These are phyloP conservation scores for Zaprionus obscuricornis DNA, from an alignment of 2,888 invertebrate species.

Conservation along the genomic window DNA sequence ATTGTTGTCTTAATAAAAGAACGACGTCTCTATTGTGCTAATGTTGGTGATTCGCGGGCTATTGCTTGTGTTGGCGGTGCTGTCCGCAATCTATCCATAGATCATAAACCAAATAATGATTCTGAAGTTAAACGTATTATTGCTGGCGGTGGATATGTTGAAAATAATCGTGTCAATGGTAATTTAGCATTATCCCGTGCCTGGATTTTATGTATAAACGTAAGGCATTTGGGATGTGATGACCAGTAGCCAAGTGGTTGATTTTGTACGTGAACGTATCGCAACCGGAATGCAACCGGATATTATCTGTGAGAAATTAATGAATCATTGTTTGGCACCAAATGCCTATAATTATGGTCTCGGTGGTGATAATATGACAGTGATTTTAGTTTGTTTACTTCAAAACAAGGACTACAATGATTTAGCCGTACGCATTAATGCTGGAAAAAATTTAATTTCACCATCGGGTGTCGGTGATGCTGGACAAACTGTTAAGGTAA, in stretches of 20 bases:
- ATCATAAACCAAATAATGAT: conserved; percentile 97
- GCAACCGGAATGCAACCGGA: conserved; percentile 93
- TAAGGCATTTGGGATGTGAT: conserved; percentile 99
- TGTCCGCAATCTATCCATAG: conserved; percentile 89
- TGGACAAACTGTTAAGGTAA: conserved; percentile 9
- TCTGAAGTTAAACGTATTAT: conserved; percentile 93
- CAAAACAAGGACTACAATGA: conserved; percentile 82
- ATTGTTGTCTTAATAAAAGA: conserved; percentile 93
- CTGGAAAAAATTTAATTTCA: background rate
- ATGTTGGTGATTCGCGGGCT: conserved; percentile 98
- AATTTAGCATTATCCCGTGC: conserved; percentile 98
- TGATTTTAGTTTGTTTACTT: conserved; percentile 91
- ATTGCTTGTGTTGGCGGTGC: conserved; percentile 93
- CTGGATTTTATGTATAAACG: conserved; percentile 98
- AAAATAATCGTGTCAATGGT: conserved; percentile 98
- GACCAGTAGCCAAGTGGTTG: conserved; percentile 95
- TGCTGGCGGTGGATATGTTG: conserved; percentile 98
- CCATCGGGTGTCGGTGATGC: conserved; percentile 49
- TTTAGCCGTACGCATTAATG: conserved; percentile 75
- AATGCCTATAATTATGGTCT: conserved; percentile 97
- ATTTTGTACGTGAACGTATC: conserved; percentile 93
- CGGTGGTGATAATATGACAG: conserved; percentile 99
- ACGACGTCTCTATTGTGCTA: conserved; percentile 94
- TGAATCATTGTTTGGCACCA: conserved; percentile 97
- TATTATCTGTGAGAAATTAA: conserved; percentile 96